Evolutionary conservation across 35 echinoderm and acorn worm species (phyloP), one percentile per base, ranked within the genome.

Genomic region (Chiridota heheva): DNA sequence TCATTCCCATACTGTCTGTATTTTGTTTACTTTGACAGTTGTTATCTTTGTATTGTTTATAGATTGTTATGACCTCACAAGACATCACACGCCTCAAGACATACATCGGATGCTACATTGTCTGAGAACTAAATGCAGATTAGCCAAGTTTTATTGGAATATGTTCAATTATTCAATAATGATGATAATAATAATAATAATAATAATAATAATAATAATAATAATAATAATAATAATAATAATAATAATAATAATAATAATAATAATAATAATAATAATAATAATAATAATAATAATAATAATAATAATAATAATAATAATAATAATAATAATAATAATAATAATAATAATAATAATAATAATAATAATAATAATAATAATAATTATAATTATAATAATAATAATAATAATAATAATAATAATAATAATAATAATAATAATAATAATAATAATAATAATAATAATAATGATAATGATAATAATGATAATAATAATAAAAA

Each of bases 171-270:
- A 22, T 53, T 22, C 22, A 53, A 53, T 53, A 53, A 53, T 53
- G 22, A 53, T 53, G 12, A 53, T 53, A 53, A 53, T 53, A 53
- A 53, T 53, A 53, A 53, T 53, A 53, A 53, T 53, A 53, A 53
- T 53, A 53, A 53, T 53, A 53, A 53, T 53, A 53, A 53, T 53
- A 53, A 53, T 53, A 53, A 53, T 53, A 53, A 53, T 53, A 53
- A 53, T 53, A 53, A 53, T 53, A 53, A 53, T 53, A 53, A 53
- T 53, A 53, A 53, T 53, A 53, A 53, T 53, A 53, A 53, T 53
- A 53, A 53, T 53, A 53, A 53, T 53, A 53, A 53, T 53, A 53
- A 53, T 53, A 53, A 53, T 53, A 53, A 53, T 53, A 53, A 53
- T 53, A 53, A 53, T 53, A 53, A 53, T 53, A 53, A 53, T 53